Base-by-base conservation (phyloP, 2,113 vertebrate species). In the Nesoenas mayeri region DNA sequence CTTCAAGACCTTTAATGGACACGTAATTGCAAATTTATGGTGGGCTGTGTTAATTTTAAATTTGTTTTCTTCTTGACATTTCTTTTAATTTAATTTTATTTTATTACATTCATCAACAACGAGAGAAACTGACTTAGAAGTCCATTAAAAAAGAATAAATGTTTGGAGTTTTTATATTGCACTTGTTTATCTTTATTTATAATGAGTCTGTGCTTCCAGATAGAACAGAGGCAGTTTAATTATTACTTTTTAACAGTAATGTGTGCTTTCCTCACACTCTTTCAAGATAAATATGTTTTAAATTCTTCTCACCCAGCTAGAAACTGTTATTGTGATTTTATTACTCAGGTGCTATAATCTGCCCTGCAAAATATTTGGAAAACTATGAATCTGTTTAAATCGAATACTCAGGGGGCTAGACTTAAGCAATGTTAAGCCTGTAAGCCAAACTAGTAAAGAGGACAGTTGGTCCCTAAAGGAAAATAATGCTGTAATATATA, bases 181-280 rank as follows among this genome's bases (percentile, higher is more conserved):
- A 97, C 86, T 97, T 95, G 91, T 97, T 98, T 97, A 91, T 97
- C 96, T 97, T 98, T 97, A 97, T 98, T 98, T 97, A 97, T 97
- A 98, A 97, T 97, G 94, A 95, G 83, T 57, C 91, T 91, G 71
- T 81, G 88, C 34, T 94, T 89, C 77, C 87, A 95, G 79, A 97
- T 77, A 95, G 82, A 82, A 74, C 5, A 32, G 91, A 96, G 47
- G 78, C 81, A 53, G 54, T 91, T 96, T 97, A 97, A 97, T 97
- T 96, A 96, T 92, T 97, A 93, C 67, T 95, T 97, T 96, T 95
- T 82, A 96, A 85, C 83, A 95, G 88, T 91, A 97, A 90, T 90
- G 60, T 79, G 42, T 85, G 50, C 72, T 96, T 89, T 91, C 86
- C 57, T 88, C 48, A 58, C 22, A 92, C 31, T 87, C 56, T 77